Conservation (phyloP, 2,797 vertebrate species). For the Podarcis siculus region DNA sequence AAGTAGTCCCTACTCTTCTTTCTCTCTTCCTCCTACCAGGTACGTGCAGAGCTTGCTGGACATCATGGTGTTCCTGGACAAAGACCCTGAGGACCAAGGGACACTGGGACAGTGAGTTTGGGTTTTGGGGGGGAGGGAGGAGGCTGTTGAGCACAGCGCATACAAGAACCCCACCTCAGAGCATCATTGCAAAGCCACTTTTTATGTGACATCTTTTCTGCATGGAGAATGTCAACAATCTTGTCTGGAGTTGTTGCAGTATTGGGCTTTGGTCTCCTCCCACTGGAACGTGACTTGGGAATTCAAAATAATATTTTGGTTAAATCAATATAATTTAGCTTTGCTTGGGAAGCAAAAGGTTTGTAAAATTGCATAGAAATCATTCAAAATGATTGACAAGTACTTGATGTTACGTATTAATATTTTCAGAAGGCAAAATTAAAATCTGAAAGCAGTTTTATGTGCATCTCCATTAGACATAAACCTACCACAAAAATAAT, state of each 20-base stretch:
- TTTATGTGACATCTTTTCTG: neutral
- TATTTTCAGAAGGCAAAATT: too few species aligned
- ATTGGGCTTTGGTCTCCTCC: neutral
- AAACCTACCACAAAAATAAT: too few species aligned
- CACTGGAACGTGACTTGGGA: neutral
- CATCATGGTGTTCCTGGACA: conserved; percentile 91
- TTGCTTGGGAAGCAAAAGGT: too few species aligned
- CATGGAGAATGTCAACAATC: neutral
- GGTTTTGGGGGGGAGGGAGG: neutral
- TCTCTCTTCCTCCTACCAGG: conserved; percentile 73
- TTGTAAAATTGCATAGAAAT: too few species aligned
- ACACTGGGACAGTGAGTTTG: conserved; percentile 87
- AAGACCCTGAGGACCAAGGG: conserved; percentile 86
- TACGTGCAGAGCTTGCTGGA: conserved; percentile 95
- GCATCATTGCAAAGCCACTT: neutral
- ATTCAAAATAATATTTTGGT: too few species aligned
- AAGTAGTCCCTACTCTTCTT: neutral
- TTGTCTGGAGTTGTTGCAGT: neutral
- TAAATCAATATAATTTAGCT: too few species aligned
- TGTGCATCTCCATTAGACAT: too few species aligned
- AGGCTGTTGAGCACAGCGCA: neutral
- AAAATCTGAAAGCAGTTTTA: too few species aligned
- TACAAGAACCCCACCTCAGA: neutral
- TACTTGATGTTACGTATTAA: too few species aligned
- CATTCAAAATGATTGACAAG: too few species aligned